Conservation (phyloP, 2,797 vertebrate species). For the Spinus pinus region DNA sequence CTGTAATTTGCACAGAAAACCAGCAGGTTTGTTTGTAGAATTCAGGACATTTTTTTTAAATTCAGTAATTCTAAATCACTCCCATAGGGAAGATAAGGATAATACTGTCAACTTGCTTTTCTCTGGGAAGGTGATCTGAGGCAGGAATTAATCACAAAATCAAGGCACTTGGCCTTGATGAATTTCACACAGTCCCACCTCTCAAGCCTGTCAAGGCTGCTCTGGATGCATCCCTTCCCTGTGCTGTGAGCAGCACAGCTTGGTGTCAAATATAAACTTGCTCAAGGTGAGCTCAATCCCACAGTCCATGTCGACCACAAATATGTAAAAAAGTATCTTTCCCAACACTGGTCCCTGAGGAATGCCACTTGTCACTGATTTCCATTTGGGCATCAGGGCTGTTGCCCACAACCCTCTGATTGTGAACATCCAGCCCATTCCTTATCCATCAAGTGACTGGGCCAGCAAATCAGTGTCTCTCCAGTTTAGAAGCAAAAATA, state of each 20-base stretch:
- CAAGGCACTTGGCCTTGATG: not conserved
- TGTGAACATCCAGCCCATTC: not conserved
- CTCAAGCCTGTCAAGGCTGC: no score
- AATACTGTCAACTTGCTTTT: not conserved
- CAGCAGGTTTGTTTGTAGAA: not conserved
- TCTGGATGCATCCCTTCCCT: not conserved
- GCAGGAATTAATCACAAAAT: not conserved
- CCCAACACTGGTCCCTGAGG: no score
- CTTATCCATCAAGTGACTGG: fast-evolving
- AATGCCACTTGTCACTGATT: not conserved
- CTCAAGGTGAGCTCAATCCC: not conserved
- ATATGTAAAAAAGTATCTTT: not conserved
- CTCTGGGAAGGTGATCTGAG: not conserved
- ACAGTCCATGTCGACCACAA: fast-evolving
- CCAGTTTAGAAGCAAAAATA: not conserved
- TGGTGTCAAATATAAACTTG: fast-evolving
- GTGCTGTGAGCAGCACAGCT: not conserved
- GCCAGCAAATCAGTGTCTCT: not conserved
- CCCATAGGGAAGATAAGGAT: not conserved
- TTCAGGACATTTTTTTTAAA: not conserved
- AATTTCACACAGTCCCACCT: not conserved
- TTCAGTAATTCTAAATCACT: not conserved
- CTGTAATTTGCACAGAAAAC: not conserved
- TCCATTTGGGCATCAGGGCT: not conserved
- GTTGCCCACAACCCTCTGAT: not conserved